phyloP scores from a whole-genome alignment of 2,113 vertebrate species.

The Ptyas mucosa region DNA sequence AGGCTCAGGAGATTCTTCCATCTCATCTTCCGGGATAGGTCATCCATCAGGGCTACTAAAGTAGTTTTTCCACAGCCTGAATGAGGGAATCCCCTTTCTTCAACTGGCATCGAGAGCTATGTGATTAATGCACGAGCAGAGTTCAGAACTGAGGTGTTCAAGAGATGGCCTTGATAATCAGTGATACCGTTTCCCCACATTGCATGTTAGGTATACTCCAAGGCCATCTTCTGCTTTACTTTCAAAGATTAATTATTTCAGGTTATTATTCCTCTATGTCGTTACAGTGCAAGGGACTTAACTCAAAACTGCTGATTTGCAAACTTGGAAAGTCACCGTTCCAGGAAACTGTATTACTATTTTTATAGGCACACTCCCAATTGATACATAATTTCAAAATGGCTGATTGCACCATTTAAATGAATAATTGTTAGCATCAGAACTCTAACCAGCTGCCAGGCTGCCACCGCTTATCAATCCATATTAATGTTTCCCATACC shows the following conservation, averaged over 20 bases:
- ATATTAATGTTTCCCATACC: constrained; percentile 49
- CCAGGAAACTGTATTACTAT: not conserved
- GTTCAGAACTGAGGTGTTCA: not conserved
- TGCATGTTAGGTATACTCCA: not conserved
- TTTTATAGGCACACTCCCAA: constrained; percentile 6
- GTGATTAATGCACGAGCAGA: not conserved
- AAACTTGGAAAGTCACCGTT: not conserved
- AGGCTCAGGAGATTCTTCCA: not conserved
- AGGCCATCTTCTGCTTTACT: not conserved
- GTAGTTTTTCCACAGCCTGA: not conserved
- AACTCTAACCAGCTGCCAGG: constrained; percentile 22
- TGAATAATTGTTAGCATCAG: constrained; percentile 41
- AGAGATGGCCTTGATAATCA: not conserved
- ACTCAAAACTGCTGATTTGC: not conserved
- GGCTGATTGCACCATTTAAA: constrained; percentile 46
- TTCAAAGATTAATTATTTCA: not conserved
- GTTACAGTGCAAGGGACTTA: not conserved
- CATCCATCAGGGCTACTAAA: not conserved
- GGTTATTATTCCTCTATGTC: not conserved
- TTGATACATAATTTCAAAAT: constrained; percentile 17
- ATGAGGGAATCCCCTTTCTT: not conserved
- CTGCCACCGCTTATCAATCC: constrained; percentile 23
- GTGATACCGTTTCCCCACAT: rapidly evolving
- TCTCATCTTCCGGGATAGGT: not conserved
- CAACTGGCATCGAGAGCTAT: not conserved